Evolutionary conservation across 1,140 invertebrate genomes (phyloP), one percentile per base, ranked within the genome.

Genomic region (Campodea augens): DNA sequence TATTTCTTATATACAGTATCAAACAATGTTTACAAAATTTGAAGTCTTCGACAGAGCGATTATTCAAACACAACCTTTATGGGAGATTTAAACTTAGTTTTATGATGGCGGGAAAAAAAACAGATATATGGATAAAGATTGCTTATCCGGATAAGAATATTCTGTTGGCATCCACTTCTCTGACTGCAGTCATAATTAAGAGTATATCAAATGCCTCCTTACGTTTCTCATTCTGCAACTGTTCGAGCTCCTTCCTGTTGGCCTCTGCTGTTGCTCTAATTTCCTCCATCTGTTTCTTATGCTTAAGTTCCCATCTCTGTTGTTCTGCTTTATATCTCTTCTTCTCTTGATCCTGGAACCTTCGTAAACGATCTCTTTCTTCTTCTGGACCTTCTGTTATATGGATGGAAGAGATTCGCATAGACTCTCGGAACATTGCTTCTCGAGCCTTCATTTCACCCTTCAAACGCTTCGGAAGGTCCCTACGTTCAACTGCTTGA

Each of bases 281-380:
- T 58, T 97, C 90, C 59, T 98, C 91, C 53, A 95, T 66, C 55
- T 95, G 90, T 37, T 84, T 75, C 48, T 81, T 75, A 62, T 98
- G 92, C 60, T 98, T 98, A 49, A 81, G 65, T 55, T 95, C 89
- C 54, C 96, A 87, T 38, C 93, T 71, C 55, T 84, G 77, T 51
- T 91, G 86, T 59, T 98, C 91, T 5, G 88, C 83, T 51, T 85
- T 78, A 57, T 93, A 92, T 20, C 84, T 70, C 55, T 89, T 87
- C 65, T 96, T 96, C 64, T 98, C 95, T 58, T 91, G 89, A 60
- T 98, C 92, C 67, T 98, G 91, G 66, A 98, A 98, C 76, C 75
- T 52, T 19, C 47, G 3, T 41, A 32, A 32, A 32, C 27, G 27
- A 50, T 91, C 85, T 27, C 86, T 71, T 57, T 96, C 90, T 10